A percentile compares a stretch with the other conserved stretches of the same genome.
phyloP scores from a whole-genome alignment of 1,140 invertebrate genomes.

The Bombus soroeensis region DNA sequence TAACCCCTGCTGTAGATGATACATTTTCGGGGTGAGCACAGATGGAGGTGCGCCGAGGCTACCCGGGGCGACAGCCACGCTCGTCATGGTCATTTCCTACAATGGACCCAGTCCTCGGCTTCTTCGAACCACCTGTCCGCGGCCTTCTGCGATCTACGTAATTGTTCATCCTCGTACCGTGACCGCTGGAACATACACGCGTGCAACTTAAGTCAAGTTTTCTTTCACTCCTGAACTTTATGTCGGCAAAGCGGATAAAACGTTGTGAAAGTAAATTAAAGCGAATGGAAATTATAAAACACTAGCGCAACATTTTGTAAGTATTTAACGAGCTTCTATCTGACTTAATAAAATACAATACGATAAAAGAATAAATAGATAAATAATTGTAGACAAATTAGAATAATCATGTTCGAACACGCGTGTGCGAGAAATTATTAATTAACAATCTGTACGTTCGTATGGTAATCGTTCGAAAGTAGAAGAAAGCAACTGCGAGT shows the following conservation, averaged over 20 bases:
- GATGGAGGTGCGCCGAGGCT: conserved; percentile 72
- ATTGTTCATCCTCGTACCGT: conserved; percentile 73
- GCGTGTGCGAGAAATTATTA: not conserved
- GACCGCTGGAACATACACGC: conserved; percentile 35
- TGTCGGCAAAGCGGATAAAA: no score
- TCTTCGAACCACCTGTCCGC: conserved; percentile 69
- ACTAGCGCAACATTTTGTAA: not conserved
- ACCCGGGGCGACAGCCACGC: conserved; percentile 76
- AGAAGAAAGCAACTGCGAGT: no score
- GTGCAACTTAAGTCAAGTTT: not conserved
- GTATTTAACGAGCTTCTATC: no score
- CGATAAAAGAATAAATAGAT: not conserved
- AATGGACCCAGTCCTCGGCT: conserved; percentile 63
- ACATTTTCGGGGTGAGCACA: conserved; percentile 71
- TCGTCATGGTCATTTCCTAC: conserved; percentile 78
- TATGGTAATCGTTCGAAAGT: no score
- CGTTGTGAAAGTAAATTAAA: no score
- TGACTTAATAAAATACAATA: not conserved
- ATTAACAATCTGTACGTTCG: no score
- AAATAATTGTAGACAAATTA: no score
- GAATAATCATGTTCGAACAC: no score
- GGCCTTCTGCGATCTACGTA: conserved; percentile 64
- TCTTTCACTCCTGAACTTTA: not conserved
- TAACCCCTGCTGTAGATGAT: conserved; percentile 70
- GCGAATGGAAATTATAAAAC: no score